phyloP scores from a whole-genome alignment of 2,113 vertebrate species.

The Ceuthmochares aereus region DNA sequence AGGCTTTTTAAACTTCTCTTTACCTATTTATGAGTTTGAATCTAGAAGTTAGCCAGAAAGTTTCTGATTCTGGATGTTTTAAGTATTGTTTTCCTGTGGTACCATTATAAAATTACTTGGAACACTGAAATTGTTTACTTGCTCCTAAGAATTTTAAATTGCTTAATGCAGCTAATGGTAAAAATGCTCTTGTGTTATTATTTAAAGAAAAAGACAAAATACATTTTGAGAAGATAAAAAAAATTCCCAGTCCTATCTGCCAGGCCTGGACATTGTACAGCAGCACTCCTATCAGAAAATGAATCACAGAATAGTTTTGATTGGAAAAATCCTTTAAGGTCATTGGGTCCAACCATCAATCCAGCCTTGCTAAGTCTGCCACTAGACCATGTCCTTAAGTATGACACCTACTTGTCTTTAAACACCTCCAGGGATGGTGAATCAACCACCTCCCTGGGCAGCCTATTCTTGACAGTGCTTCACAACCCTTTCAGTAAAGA shows the following conservation, averaged over 20 bases:
- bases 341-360: too few species aligned
- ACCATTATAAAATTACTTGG: not conserved
- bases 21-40: not conserved
- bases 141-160: not conserved
- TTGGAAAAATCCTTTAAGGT: too few species aligned
- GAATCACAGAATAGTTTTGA: not conserved
- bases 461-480: too few species aligned
- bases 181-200: not conserved
- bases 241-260: not conserved
- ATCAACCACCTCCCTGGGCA: too few species aligned
- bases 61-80: not conserved
- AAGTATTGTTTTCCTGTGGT: not conserved
- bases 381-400: too few species aligned
- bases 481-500: too few species aligned
- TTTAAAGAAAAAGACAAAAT: not conserved
- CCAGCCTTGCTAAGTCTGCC: too few species aligned
- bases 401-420: too few species aligned
- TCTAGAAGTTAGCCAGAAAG: not conserved
- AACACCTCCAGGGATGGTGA: too few species aligned
- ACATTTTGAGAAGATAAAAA: not conserved
- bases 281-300: not conserved
- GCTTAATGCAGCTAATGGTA: not conserved
- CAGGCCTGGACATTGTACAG: not conserved
- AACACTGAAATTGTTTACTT: not conserved
- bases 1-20: not conserved